These are phyloP conservation scores for Erythrolamprus reginae DNA, from an alignment of 2,113 vertebrate species.

Conservation along the genomic window DNA sequence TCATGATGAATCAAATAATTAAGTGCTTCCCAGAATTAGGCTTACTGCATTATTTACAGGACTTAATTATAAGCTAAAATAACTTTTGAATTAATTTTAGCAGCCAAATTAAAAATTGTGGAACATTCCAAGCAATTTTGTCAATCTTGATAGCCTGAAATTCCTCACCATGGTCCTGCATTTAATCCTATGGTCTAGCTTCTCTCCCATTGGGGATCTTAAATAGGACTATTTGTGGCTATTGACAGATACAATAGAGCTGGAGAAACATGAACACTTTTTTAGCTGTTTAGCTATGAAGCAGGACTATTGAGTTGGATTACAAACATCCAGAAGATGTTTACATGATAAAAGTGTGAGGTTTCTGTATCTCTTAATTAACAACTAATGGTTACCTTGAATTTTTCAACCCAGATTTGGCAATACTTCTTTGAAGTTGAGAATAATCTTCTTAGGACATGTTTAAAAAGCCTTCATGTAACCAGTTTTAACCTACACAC, in stretches of 20 bases:
- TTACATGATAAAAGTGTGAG: background rate
- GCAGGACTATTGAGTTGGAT: background rate
- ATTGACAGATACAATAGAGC: background rate
- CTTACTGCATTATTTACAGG: background rate
- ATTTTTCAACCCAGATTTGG: background rate
- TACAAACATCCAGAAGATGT: background rate
- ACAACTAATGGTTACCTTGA: background rate
- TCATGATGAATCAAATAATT: background rate
- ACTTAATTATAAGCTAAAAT: background rate
- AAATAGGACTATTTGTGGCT: background rate
- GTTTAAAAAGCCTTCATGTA: background rate
- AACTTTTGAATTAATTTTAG: background rate
- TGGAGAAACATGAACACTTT: background rate
- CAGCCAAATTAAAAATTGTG: background rate
- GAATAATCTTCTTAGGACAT: background rate
- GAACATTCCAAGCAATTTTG: background rate
- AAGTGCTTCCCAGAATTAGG: background rate
- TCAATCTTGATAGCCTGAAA: background rate
- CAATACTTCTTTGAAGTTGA: background rate
- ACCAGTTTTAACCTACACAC: background rate
- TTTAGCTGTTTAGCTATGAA: background rate
- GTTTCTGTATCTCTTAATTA: background rate
- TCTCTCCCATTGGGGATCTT: background rate
- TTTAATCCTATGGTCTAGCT: background rate
- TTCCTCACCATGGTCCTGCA: background rate